Evolutionary conservation across 2,888 invertebrate genomes (phyloP).

Genomic region (Hyposoter dolosus): DNA sequence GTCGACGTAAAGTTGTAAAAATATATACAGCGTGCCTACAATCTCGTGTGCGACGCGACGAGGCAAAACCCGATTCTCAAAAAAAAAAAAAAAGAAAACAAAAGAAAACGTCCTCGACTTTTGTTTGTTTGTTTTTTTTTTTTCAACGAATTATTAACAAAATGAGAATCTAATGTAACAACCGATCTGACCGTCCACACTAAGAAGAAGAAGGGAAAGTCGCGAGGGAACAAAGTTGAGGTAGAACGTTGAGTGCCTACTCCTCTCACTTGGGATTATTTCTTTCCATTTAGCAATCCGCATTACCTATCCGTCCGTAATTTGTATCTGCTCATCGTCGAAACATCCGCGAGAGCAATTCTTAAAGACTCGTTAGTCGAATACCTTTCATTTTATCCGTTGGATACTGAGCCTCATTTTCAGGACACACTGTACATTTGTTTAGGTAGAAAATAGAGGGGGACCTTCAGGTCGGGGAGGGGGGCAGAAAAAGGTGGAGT

Average conservation of each 20-base stretch:
- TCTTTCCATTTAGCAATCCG: too few relatives aligned
- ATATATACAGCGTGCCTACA: background rate
- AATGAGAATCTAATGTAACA: background rate
- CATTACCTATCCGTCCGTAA: too few relatives aligned
- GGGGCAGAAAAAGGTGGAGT: conserved; percentile 41
- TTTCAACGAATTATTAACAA: background rate
- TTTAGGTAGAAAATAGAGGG: background rate
- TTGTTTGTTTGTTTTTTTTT: background rate
- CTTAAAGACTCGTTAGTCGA: too few relatives aligned
- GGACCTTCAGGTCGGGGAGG: background rate
- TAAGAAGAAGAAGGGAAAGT: background rate
- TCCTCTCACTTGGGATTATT: too few relatives aligned
- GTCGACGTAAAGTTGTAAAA: conserved; percentile 19
- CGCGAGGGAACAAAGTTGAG: background rate
- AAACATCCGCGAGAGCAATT: too few relatives aligned
- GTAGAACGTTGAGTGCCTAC: too few relatives aligned
- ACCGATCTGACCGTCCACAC: background rate
- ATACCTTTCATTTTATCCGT: background rate
- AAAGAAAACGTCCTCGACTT: background rate
- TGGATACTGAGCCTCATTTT: background rate
- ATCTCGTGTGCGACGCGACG: background rate
- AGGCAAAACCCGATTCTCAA: background rate
- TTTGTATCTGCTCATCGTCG: too few relatives aligned
- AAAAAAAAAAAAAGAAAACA: background rate
- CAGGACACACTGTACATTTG: conserved; percentile 2